phyloP scores from a whole-genome alignment of 2,113 vertebrate genomes.

The Struthidea cinerea region DNA sequence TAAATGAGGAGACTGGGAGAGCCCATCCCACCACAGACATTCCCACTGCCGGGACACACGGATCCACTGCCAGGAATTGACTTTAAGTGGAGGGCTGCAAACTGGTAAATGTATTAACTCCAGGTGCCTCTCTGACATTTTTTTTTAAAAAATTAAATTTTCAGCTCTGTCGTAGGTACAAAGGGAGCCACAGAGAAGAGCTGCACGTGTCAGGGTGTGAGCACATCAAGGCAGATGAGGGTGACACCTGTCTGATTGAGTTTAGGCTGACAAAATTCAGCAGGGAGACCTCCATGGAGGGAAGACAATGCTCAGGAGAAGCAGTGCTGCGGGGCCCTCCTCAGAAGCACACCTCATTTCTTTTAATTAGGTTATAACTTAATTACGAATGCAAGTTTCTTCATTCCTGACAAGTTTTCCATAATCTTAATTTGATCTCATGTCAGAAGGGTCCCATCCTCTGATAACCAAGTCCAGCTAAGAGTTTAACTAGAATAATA shows the following conservation, averaged over 20 bases:
- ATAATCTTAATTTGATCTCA: constrained; percentile 54
- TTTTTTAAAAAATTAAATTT: background rate
- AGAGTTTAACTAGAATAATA: constrained; percentile 25
- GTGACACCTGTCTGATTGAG: constrained; percentile 79
- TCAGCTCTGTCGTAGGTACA: background rate
- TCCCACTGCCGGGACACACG: accelerated
- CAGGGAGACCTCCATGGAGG: constrained; percentile 67
- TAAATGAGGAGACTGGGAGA: background rate
- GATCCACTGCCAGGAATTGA: background rate
- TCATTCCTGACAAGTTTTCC: constrained; percentile 40
- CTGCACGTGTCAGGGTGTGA: constrained; percentile 24
- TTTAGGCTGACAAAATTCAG: constrained; percentile 79
- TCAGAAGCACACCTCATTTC: background rate
- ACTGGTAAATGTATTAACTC: constrained; percentile 41
- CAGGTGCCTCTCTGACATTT: background rate
- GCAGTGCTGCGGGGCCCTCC: background rate
- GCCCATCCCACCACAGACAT: background rate
- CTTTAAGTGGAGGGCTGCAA: background rate
- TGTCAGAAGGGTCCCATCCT: constrained; percentile 19
- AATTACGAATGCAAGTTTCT: constrained; percentile 5
- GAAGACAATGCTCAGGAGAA: background rate
- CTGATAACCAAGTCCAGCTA: constrained; percentile 10
- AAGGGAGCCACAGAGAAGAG: constrained; percentile 19
- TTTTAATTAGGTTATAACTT: constrained; percentile 48
- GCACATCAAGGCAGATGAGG: constrained; percentile 4